Percentiles rank a stretch among this genome's conserved stretches.
phyloP scores from a whole-genome alignment of 37 sponge, comb jelly and placozoan genomes.

The Mnemiopsis leidyi region DNA sequence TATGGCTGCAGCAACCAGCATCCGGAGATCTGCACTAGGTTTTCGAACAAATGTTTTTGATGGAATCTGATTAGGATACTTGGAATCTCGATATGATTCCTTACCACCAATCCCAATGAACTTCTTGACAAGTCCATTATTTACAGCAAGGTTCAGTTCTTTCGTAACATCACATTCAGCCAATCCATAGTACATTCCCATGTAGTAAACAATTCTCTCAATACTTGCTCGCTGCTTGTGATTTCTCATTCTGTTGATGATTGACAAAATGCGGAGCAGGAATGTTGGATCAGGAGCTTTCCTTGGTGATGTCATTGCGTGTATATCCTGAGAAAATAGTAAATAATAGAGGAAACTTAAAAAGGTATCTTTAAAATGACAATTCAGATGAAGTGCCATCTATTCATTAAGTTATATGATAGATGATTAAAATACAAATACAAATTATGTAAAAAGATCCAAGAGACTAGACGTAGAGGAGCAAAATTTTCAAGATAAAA shows the following conservation, averaged over 20 bases:
- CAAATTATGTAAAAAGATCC: too few species aligned
- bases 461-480: too few species aligned
- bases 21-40: constrained; percentile 28
- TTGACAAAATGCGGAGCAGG: not conserved
- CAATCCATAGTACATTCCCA: constrained; percentile 30
- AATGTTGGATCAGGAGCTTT: constrained; percentile 37
- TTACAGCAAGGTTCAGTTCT: constrained; percentile 1
- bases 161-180: not conserved
- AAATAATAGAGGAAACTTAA: too few species aligned
- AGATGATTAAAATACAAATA: too few species aligned
- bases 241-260: constrained; percentile 24
- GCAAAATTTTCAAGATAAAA: too few species aligned
- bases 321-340: too few species aligned
- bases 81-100: constrained; percentile 36
- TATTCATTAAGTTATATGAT: too few species aligned
- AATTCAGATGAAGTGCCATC: too few species aligned
- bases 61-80: not conserved
- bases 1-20: constrained; percentile 45
- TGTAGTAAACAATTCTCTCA: constrained; percentile 35
- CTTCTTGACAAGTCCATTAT: not conserved
- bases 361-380: too few species aligned
- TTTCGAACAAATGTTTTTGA: not conserved
- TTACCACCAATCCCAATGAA: constrained; percentile 33
- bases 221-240: constrained; percentile 17
- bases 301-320: constrained; percentile 33